phyloP scores from a whole-genome alignment of 2,797 vertebrate genomes.

The Sandelia bainsii region DNA sequence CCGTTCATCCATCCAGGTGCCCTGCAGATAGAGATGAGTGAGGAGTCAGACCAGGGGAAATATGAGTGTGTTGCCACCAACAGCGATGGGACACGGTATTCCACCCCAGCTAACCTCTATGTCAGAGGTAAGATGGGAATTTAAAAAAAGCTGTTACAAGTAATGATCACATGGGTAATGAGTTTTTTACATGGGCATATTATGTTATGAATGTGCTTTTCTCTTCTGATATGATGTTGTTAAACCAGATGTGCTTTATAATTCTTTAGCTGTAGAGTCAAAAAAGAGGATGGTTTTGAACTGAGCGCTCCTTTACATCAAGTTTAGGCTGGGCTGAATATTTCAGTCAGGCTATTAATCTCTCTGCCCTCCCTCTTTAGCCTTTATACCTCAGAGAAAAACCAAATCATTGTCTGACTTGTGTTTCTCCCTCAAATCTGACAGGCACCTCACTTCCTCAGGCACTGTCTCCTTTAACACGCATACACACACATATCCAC shows the following conservation, averaged over 20 bases:
- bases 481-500: slow-evolving; percentile 19
- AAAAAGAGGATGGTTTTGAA: slow-evolving; percentile 35
- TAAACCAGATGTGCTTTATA: slow-evolving; percentile 33
- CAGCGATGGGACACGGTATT: slow-evolving; percentile 98
- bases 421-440: slow-evolving; percentile 68
- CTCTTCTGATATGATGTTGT: slow-evolving; percentile 26
- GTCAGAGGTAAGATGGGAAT: slow-evolving; percentile 91
- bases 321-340: slow-evolving; percentile 26
- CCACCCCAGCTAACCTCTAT: slow-evolving; percentile 98
- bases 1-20: slow-evolving; percentile 91
- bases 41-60: slow-evolving; percentile 99
- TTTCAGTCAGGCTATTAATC: slow-evolving; percentile 67
- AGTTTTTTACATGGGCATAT: slow-evolving; percentile 2
- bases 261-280: slow-evolving; percentile 19
- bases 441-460: slow-evolving; percentile 69
- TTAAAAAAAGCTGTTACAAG: neutral
- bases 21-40: slow-evolving; percentile 98
- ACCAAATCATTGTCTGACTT: slow-evolving; percentile 71
- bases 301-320: slow-evolving; percentile 24
- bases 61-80: slow-evolving; percentile 99
- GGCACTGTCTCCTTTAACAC: slow-evolving; percentile 52
- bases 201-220: slow-evolving; percentile 1
- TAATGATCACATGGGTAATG: neutral
- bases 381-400: slow-evolving; percentile 70
- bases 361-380: slow-evolving; percentile 65